Evolutionary conservation across 1,140 invertebrate species (phyloP).

Genomic region (Pseudobourletiella spinata): DNA sequence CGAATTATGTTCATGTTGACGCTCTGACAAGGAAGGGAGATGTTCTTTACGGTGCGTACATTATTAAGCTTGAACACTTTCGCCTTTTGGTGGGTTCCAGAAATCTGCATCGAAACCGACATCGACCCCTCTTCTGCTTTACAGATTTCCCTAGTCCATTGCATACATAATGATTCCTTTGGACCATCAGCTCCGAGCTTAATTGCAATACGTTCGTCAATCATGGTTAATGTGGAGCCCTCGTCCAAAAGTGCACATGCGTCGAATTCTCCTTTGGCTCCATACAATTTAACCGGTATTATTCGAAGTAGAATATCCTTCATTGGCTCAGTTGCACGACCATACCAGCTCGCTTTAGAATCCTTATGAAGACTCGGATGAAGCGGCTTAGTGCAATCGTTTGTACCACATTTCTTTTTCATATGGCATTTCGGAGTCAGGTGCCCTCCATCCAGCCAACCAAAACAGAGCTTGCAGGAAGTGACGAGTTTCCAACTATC

Average conservation of each 20-base stretch:
- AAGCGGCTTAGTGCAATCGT: constrained; percentile 4
- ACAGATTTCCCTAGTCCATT: not conserved
- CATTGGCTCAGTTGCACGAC: not conserved
- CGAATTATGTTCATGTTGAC: not conserved
- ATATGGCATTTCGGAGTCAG: not conserved
- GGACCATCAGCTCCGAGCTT: not conserved
- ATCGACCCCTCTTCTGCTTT: not conserved
- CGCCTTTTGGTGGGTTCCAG: not conserved
- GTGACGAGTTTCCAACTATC: constrained; percentile 9
- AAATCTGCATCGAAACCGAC: not conserved
- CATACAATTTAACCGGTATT: constrained; percentile 8
- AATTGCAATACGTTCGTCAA: not conserved
- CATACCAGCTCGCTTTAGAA: not conserved
- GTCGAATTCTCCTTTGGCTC: not conserved
- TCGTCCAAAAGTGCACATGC: constrained; percentile 9
- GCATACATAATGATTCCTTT: not conserved
- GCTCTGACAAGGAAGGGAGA: constrained; percentile 7
- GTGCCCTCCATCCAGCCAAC: constrained; percentile 7
- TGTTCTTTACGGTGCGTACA: constrained; percentile 3
- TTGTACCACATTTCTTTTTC: not conserved
- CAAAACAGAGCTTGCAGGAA: constrained; percentile 5
- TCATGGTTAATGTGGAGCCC: not conserved
- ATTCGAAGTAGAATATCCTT: not conserved
- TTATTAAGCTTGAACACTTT: not conserved
- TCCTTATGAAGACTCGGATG: constrained; percentile 6